Evolutionary conservation across 2,113 vertebrate genomes (phyloP), one percentile per base, ranked within the genome.

Genomic region (Recurvirostra avosetta): DNA sequence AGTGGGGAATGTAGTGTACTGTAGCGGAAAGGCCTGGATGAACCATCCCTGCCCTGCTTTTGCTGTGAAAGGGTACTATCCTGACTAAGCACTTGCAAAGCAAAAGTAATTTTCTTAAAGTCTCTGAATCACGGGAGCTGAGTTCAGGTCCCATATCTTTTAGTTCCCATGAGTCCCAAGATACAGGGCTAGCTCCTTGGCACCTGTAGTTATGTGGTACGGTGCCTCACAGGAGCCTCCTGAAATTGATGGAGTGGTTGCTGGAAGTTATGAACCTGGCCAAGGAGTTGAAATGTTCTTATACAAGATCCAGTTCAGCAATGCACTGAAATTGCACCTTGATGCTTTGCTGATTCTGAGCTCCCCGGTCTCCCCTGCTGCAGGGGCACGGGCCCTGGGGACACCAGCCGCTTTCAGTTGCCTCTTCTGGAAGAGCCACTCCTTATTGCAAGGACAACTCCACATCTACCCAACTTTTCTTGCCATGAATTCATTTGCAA

Each of bases 341-440:
- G 7, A 2, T 67, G 78, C 67, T 86, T 76, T 73, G 58, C 45
- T 93, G 67, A 73, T 12, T 63, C 45, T 7, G 2, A 43, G 67
- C n/a, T 94, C 34, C 45, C 29, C 3, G 2, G 8, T 65, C 22
- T 70, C 38, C 50, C 22, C 19, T 67, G 41, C 52, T 0, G 0
- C 56, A 17, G 56, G 43, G 43, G 58, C 0, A 0, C 1, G 2
- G 38, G 18, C 56, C 23, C 2, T 53, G 71, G 45, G 55, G 41
- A 72, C 38, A 27, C 58, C 77, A 61, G 7, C 63, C 11, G 8
- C 71, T 53, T 78, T 8, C 8, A n/a, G 18, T 49, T 76, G 52
- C 34, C 26, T 72, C 26, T 71, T 72, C 71, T 61, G 30, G 34
- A 61, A 56, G 47, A 32, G 50, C 38, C 20, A 1, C 17, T 85